Percentiles rank a stretch among this genome's conserved stretches.
phyloP scores from a whole-genome alignment of 1,140 invertebrate species.

The Drosophila sp. region DNA sequence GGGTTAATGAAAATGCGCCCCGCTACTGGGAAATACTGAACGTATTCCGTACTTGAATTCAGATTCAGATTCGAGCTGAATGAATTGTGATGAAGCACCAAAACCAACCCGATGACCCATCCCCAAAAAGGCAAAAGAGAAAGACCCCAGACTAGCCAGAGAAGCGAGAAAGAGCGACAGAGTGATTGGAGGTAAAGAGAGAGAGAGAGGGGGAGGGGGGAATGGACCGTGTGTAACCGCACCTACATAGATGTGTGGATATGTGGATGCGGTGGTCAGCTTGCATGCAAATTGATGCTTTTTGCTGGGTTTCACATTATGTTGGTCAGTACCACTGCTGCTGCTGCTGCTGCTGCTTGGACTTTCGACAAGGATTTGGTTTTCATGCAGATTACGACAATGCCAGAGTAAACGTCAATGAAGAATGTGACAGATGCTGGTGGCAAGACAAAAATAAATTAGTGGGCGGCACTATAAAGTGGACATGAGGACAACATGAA shows the following conservation, averaged over 20 bases:
- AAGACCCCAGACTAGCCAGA: slow-evolving; percentile 33
- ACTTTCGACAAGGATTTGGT: slow-evolving; percentile 28
- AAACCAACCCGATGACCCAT: slow-evolving; percentile 2
- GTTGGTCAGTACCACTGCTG: slow-evolving; percentile 30
- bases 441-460: slow-evolving; percentile 13
- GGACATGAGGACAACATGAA: too few species aligned
- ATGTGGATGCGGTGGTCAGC: slow-evolving; percentile 26
- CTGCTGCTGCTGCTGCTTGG: slow-evolving; percentile 31
- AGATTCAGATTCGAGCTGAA: slow-evolving; percentile 46
- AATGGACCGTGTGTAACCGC: not conserved
- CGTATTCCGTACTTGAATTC: slow-evolving; percentile 35
- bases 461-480: not conserved
- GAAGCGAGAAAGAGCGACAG: not conserved
- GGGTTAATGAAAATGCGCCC: slow-evolving; percentile 66
- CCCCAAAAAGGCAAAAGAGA: slow-evolving; percentile 1
- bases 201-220: not conserved
- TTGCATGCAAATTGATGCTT: slow-evolving; percentile 58
- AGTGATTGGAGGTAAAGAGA: not conserved
- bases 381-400: slow-evolving; percentile 12
- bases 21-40: slow-evolving; percentile 6
- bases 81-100: slow-evolving; percentile 56
- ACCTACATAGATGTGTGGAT: slow-evolving; percentile 15
- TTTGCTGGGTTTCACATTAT: slow-evolving; percentile 53
- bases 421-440: slow-evolving; percentile 13
- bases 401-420: slow-evolving; percentile 10